Base-by-base conservation (phyloP, 2,797 vertebrate species). In the Poeciliopsis gracilis region DNA sequence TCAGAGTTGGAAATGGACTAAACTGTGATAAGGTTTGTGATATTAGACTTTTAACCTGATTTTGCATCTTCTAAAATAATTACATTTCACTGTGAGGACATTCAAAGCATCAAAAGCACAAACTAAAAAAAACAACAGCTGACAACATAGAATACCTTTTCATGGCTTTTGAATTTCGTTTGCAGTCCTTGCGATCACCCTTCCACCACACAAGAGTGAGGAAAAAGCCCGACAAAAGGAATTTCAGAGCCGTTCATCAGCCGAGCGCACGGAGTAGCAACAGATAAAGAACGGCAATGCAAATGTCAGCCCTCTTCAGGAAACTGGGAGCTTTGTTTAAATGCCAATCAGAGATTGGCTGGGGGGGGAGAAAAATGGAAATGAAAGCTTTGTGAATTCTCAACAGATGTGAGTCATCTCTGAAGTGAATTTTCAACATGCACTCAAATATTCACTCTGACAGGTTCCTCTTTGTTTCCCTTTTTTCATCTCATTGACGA, bases 291-390 rank as follows among this genome's bases (percentile, higher is more conserved):
- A 88, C 45, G 70, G 43, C 75, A 75, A 80, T 23, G 25, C 73
- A 91, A 92, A 91, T 84, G 86, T 83, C 89, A 85, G 0, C 72
- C 80, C 83, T 87, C 89, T 88, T 33, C 33, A 83, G 84, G 67
- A 83, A 81, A 77, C 83, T 79, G 55, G 57, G 78, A 80, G 89
- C 86, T 89, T 90, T 91, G 82, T 88, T 92, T 88, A 84, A 93
- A 92, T 91, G 90, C 81, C 85, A 93, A 69, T 91, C 85, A 90
- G 85, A 87, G 82, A 87, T 77, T 76, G 80, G 45, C 82, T 85
- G 84, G 66, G 87, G 47, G 47, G 47, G 20, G 18, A 0, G 20
- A 9, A 55, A 30, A 88, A 89, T 90, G 87, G 74, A 92, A 91
- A 88, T 82, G 70, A 80, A 83, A 84, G 72, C 80, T 87, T 73